Conservation (phyloP, 2,113 vertebrate species). For the Gobio gobio region DNA sequence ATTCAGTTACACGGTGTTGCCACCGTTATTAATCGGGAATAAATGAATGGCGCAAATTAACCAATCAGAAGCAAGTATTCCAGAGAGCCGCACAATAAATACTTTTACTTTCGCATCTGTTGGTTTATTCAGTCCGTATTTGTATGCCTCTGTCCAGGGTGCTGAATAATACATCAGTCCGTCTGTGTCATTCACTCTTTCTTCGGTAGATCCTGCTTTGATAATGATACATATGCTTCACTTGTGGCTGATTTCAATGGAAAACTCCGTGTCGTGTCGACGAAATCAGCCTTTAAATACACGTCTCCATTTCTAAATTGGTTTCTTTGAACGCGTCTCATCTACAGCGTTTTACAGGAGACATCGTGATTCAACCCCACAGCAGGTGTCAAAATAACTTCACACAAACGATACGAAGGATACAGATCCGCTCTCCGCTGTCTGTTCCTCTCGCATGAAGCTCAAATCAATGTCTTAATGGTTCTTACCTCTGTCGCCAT, state of each 20-base stretch:
- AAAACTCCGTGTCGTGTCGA: not conserved
- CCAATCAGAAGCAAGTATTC: constrained; percentile 12
- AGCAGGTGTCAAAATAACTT: constrained; percentile 41
- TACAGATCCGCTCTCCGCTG: not conserved
- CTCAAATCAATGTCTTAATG: constrained; percentile 37
- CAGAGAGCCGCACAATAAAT: not conserved
- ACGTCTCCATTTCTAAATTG: not conserved
- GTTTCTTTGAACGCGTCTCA: not conserved
- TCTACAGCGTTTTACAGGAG: not conserved
- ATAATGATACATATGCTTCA: not conserved
- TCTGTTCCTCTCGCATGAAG: not conserved
- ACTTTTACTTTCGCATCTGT: not conserved
- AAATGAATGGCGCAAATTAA: not conserved
- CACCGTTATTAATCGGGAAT: not conserved
- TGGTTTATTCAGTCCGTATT: not conserved
- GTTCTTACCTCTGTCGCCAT: constrained; percentile 79
- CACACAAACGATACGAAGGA: not conserved
- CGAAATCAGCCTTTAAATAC: not conserved
- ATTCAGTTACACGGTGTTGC: not conserved
- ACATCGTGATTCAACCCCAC: constrained; percentile 2
- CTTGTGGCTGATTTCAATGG: not conserved
- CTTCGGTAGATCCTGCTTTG: not conserved
- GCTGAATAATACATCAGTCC: constrained; percentile 33
- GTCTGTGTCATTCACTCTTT: constrained; percentile 1
- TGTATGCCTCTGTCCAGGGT: constrained; percentile 48